Evolutionary conservation across 2,113 vertebrate genomes (phyloP), one percentile per base, ranked within the genome.

Genomic region (Nipponia nippon): DNA sequence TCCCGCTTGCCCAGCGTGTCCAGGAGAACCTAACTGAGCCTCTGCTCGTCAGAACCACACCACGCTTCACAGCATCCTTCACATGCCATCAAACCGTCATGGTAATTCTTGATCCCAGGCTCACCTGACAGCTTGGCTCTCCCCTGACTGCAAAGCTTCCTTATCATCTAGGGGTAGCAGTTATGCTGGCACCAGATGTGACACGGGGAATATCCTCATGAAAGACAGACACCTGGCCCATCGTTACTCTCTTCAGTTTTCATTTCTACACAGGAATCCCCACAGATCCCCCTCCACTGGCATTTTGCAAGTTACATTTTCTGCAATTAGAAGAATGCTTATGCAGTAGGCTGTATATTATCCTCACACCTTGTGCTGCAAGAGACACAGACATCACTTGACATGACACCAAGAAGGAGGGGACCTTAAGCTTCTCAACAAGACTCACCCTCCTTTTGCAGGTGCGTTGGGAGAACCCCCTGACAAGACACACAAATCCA

Each of bases 121-220:
- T 97, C 95, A 88, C 89, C 95, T 88, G 97, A 93, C 94, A 97
- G 97, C 96, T 95, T 77, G 89, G 88, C 92, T 87, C 93, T 95
- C 59, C 49, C 87, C 69, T 63, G 53, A 16, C 71, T 84, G 93
- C 89, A 93, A 78, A 92, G 84, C 81, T 78, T 81, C 76, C 81
- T 75, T 7, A 27, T 75, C 81, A 30, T 55, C 84, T 75, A 91
- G 95, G 93, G 87, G 90, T 6, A 77, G 88, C 87, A 67, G 94
- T 34, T 94, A 53, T 32, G 76, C 92, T 85, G 95, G 97, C 94
- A 96, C 89, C 97, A 97, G 83, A 52, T 82, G 89, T 93, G 94
- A 92, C 96, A 92, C 70, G 70, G 79, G 84, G 91, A 96, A 95
- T 58, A 97, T 40, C 83, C 93, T 72, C 65, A 38, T 12, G 55